These are phyloP conservation scores for Charaxes varanes DNA, from an alignment of 1,140 invertebrate species.

Conservation along the genomic window DNA sequence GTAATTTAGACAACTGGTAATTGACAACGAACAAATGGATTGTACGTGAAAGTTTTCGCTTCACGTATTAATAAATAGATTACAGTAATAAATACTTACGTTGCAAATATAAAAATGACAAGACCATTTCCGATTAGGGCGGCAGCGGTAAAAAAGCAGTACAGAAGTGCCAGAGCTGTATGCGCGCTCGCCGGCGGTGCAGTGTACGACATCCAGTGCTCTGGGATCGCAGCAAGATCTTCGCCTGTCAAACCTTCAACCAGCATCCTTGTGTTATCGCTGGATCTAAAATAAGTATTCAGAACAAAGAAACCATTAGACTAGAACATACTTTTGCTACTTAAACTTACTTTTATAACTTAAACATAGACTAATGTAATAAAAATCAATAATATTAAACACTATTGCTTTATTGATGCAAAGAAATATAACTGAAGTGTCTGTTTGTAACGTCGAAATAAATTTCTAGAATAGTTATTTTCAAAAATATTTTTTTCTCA, in stretches of 20 bases:
- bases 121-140: slow-evolving; percentile 89
- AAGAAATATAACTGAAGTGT: no score
- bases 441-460: no score
- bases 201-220: slow-evolving; percentile 87
- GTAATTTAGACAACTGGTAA: neutral
- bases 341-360: no score
- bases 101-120: slow-evolving; percentile 91
- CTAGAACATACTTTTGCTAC: no score
- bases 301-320: no score
- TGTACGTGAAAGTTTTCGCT: no score
- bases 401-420: no score
- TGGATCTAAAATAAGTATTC: slow-evolving; percentile 26
- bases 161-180: slow-evolving; percentile 87
- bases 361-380: slow-evolving; percentile 4
- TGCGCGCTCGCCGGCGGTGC: slow-evolving; percentile 89
- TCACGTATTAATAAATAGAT: no score
- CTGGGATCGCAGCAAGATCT: slow-evolving; percentile 84
- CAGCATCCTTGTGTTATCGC: slow-evolving; percentile 71
- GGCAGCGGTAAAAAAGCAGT: slow-evolving; percentile 85
- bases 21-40: no score
- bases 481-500: no score
- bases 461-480: no score
- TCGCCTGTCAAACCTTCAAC: slow-evolving; percentile 87
- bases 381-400: no score
- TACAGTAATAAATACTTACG: slow-evolving; percentile 72